Base-by-base conservation (phyloP, 2,888 invertebrate genomes). In the Macrophya alboannulata region DNA sequence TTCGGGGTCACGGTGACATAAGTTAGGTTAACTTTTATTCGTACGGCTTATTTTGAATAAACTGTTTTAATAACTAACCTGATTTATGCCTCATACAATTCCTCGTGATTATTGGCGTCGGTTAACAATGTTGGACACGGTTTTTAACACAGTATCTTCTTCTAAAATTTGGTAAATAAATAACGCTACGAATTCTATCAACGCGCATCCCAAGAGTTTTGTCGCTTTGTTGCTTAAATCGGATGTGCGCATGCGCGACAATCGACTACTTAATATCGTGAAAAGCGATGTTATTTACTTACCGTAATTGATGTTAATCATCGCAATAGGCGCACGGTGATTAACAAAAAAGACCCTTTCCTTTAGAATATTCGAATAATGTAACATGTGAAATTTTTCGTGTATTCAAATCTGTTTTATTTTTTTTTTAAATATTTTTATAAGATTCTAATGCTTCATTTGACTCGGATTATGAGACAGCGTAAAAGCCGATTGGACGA, bases 1-100 rank as follows among this genome's bases (percentile, higher is more conserved):
- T 74, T 12, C 31, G 81, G 37, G 81, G 81, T 81, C 76, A 79
- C 25, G 40, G 37, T 68, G 72, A 84, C 72, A 68, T 82, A 81
- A 43, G 31, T 31, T 71, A 89, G 89, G 89, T 89, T 89, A 89
- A 86, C 84, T 85, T 17, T 59, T 59, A 31, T 62, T 17, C 21
- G 4, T 62, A 62, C 43, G 31, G 85, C 43, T 51, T 68, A 68
- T 72, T 82, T 55, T 48, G 25, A 62, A 45, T 82, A 86, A 79
- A 55, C 31, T 12, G 10, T 17, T 43, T 40, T 5, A 21, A 71
- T 9, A 9, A 87, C 89, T 85, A 84, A 89, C 89, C 89, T 88
- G 85, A 84, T 62, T 87, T 84, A 79, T 59, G 15, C 55, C 82
- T 81, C 74, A 77, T 85, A 79, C 87, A n/a, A 81, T 37, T 85